Conservation (phyloP, 2,113 vertebrate genomes). For the Callipepla squamata region DNA sequence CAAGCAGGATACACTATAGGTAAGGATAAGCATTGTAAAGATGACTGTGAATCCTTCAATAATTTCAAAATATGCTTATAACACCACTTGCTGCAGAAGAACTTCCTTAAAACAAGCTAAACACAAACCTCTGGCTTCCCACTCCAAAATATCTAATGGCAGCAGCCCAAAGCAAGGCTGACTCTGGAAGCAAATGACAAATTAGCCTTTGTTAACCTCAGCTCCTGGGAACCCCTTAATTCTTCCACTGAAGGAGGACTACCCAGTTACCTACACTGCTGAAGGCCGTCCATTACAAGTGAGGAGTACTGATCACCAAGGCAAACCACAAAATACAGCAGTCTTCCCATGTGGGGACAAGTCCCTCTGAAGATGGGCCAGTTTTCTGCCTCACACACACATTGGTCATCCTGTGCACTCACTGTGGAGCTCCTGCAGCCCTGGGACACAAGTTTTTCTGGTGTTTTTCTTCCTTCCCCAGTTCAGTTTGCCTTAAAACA, state of each 20-base stretch:
- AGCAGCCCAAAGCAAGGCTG: not conserved
- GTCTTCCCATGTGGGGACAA: not conserved
- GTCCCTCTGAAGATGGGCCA: not conserved
- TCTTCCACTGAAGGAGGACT: not conserved
- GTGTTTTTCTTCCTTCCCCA: not conserved
- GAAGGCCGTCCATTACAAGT: not conserved
- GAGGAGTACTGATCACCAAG: not conserved
- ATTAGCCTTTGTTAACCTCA: not conserved
- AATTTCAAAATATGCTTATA: not conserved
- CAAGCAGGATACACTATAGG: not conserved
- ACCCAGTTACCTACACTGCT: not conserved
- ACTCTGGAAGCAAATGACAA: not conserved
- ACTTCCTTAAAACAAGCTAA: not conserved
- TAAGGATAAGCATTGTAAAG: not conserved
- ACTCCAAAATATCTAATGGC: not conserved
- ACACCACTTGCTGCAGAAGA: not conserved
- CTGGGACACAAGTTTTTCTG: not conserved
- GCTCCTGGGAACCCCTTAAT: not conserved
- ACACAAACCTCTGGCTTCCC: not conserved
- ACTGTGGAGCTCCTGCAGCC: rapidly evolving
- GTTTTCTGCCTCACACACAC: rapidly evolving
- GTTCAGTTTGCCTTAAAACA: not conserved
- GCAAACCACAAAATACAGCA: not conserved
- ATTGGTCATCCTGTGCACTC: not conserved
- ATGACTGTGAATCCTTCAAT: not conserved